phyloP scores from a whole-genome alignment of 1,140 invertebrate genomes.

The Aphelenchoides avenae region DNA sequence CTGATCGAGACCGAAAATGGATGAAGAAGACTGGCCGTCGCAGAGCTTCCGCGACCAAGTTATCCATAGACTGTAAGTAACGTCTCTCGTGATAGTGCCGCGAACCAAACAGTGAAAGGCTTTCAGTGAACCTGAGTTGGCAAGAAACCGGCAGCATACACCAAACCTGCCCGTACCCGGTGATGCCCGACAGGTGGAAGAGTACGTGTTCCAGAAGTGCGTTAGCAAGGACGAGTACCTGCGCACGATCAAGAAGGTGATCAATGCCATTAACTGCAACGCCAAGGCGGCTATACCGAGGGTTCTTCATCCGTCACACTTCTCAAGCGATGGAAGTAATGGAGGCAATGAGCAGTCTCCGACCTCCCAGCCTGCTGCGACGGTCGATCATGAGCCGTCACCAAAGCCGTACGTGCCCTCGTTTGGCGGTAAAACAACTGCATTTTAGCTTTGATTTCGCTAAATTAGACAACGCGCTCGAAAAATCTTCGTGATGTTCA shows the following conservation, averaged over 20 bases:
- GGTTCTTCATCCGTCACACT: conserved; percentile 41
- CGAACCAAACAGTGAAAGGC: too few species aligned
- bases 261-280: conserved; percentile 59
- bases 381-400: conserved; percentile 23
- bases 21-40: conserved; percentile 59
- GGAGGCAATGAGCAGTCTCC: too few species aligned
- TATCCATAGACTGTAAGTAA: conserved; percentile 56
- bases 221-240: conserved; percentile 58
- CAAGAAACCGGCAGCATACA: conserved; percentile 57
- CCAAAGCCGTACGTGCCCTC: too few species aligned
- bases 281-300: conserved; percentile 56
- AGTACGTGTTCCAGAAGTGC: conserved; percentile 59
- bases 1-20: too few species aligned
- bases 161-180: conserved; percentile 58
- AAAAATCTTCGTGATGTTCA: too few species aligned
- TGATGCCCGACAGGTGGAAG: conserved; percentile 57
- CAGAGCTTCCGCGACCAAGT: conserved; percentile 57
- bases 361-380: conserved; percentile 10
- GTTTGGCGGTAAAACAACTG: too few species aligned
- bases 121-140: conserved; percentile 57
- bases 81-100: too few species aligned
- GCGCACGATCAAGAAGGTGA: conserved; percentile 57
- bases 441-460: too few species aligned
- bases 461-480: too few species aligned
- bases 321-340: conserved; percentile 27